A percentile compares a stretch with the other conserved stretches of the same genome.
Evolutionary conservation across 2,797 vertebrate genomes (phyloP).

Genomic region (Micropoecilia bifurca): DNA sequence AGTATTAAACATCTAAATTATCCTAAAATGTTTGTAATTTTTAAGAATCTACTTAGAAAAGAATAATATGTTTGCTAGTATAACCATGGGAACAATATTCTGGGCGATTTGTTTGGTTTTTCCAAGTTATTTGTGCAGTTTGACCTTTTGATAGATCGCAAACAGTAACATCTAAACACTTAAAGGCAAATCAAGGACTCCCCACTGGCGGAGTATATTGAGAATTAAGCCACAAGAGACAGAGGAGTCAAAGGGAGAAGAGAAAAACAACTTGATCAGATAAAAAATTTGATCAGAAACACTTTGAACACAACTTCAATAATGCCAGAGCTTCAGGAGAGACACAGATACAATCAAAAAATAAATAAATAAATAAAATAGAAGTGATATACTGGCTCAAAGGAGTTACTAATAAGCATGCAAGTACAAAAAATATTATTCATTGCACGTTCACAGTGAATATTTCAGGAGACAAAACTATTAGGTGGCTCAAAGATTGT

Average conservation of each 20-base stretch:
- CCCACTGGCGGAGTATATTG: slow-evolving; percentile 11
- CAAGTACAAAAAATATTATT: neutral
- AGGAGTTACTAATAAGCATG: neutral
- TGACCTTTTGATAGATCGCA: slow-evolving; percentile 57
- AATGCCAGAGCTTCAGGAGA: neutral
- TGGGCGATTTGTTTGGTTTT: slow-evolving; percentile 54
- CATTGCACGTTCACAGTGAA: neutral
- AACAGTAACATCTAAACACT: slow-evolving; percentile 58
- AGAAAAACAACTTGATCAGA: neutral
- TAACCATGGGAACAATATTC: slow-evolving; percentile 60
- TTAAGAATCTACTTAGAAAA: slow-evolving; percentile 26
- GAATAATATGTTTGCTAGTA: slow-evolving; percentile 12
- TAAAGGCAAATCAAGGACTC: slow-evolving; percentile 7
- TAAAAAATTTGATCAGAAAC: neutral
- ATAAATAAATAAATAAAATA: neutral
- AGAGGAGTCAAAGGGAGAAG: neutral
- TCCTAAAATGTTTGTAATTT: slow-evolving; percentile 52
- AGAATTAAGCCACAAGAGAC: slow-evolving; percentile 12
- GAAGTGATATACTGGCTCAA: neutral
- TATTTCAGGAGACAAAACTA: neutral
- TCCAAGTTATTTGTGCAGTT: slow-evolving; percentile 65
- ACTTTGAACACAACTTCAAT: neutral
- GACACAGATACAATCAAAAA: neutral
- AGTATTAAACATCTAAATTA: slow-evolving; percentile 18
- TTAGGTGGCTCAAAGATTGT: neutral